A percentile compares a stretch with the other conserved stretches of the same genome.
These are phyloP conservation scores for Dioctria rufipes DNA, from an alignment of 2,888 invertebrate species.

Conservation along the genomic window DNA sequence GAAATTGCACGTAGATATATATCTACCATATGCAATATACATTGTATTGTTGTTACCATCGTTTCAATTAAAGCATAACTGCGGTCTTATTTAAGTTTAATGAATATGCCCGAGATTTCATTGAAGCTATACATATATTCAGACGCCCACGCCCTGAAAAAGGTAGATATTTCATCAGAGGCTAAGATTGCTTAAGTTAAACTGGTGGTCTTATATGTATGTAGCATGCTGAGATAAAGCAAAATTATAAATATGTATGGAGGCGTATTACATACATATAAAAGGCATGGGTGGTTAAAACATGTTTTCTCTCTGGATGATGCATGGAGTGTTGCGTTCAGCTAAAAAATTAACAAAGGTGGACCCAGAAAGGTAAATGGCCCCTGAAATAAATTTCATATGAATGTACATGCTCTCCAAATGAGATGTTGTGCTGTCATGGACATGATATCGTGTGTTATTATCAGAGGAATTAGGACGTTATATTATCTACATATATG, in stretches of 20 bases:
- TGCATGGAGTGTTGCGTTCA: slow-evolving; percentile 2
- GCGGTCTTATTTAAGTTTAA: slow-evolving; percentile 2
- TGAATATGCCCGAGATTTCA: slow-evolving; percentile 21
- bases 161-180: slow-evolving; percentile 2
- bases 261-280: background rate
- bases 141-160: background rate
- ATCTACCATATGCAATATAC: background rate
- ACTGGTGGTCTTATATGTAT: background rate
- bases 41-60: background rate
- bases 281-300: slow-evolving; percentile 2
- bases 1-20: no score
- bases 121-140: slow-evolving; percentile 16
- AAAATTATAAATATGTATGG: slow-evolving; percentile 23
- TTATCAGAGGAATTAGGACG: no score
- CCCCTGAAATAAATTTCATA: slow-evolving; percentile 25
- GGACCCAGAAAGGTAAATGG: slow-evolving; percentile 34
- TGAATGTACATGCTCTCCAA: background rate
- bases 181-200: slow-evolving; percentile 17
- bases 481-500: no score
- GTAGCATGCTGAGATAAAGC: slow-evolving; percentile 15
- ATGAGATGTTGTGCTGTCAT: no score
- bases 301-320: slow-evolving; percentile 4
- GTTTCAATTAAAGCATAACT: slow-evolving; percentile 14
- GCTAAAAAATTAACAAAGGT: slow-evolving; percentile 3
- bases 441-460: no score